Base-by-base conservation (phyloP, 2,888 invertebrate genomes). In the Eupithecia vulgata region DNA sequence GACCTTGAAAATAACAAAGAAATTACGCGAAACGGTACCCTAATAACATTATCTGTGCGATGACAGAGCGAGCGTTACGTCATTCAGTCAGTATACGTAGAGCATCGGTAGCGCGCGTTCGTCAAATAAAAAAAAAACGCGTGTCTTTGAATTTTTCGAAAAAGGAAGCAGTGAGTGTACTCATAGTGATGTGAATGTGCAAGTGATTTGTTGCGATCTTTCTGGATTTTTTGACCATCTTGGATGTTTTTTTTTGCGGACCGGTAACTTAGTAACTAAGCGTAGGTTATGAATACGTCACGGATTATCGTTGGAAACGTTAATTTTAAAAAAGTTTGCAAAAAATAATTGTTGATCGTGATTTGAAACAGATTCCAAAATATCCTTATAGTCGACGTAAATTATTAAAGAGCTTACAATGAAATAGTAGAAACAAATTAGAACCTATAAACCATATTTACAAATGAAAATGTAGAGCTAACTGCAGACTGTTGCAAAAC, bases 1-100 rank as follows among this genome's bases (percentile, higher is more conserved):
- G 67, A 70, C 75, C 75, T 73, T 73, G 75, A 73, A 73, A 73
- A 66, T 35, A 42, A 45, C 35, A 62, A 71, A 71, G 68, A 73
- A 74, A 76, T 73, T 70, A 64, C 37, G 69, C 68, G 62, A 37
- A 48, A 25, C 75, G 65, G 79, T 75, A 75, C 80, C 77, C 80
- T 77, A 79, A 78, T 72, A 71, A 57, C 70, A 77, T 80, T 80
- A 81, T 81, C 81, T 78, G 67, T 34, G 21, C 73, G 78, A 79
- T 81, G 80, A 79, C 78, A 80, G 75, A 42, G 40, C 13, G 40
- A 77, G 70, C 12, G 72, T 73, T 78, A 77, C 74, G 79, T 78
- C 69, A 72, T 68, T 66, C 61, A 69, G 76, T 73, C 72, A 78
- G 77, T 75, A 62, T 61, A 72, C 73, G 68, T 72, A 40, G 67